phyloP scores from a whole-genome alignment of 2,888 invertebrate genomes.

The Lapara coniferarum region DNA sequence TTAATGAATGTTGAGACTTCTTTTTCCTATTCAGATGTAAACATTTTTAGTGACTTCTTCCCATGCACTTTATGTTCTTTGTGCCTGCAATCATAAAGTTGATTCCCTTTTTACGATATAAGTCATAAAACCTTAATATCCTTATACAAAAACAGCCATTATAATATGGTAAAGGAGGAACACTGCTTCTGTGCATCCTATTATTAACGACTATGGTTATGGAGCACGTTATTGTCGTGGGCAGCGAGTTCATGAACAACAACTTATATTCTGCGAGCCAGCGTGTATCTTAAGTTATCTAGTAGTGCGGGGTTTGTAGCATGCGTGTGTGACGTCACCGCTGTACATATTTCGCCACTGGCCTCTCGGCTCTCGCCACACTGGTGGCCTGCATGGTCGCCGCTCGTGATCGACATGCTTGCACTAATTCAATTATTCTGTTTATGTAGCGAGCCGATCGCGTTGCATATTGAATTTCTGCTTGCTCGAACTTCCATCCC shows the following conservation, averaged over 20 bases:
- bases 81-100: constrained; percentile 15
- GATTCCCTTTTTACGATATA: constrained; percentile 26
- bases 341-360: constrained; percentile 5
- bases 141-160: constrained; percentile 14
- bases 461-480: constrained; percentile 79
- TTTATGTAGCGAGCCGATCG: constrained; percentile 74
- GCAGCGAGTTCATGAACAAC: constrained; percentile 38
- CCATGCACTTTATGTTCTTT: constrained; percentile 13
- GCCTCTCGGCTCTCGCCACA: constrained; percentile 36
- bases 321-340: constrained; percentile 25
- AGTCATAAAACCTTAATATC: constrained; percentile 12
- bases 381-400: constrained; percentile 55
- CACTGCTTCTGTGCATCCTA: constrained; percentile 11
- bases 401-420: constrained; percentile 63
- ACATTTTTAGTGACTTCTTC: not conserved
- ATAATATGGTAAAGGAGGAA: not conserved
- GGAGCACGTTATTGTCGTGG: constrained; percentile 29
- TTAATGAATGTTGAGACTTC: not conserved
- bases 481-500: constrained; percentile 65
- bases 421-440: constrained; percentile 79
- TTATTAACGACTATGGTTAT: constrained; percentile 32
- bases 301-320: constrained; percentile 27
- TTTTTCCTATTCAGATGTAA: not conserved
- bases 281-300: not conserved
- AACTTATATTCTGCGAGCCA: constrained; percentile 33